A percentile compares a stretch with the other conserved stretches of the same genome.
Evolutionary conservation across 2,797 vertebrate species (phyloP).

Genomic region (Xiphophorus birchmanni): DNA sequence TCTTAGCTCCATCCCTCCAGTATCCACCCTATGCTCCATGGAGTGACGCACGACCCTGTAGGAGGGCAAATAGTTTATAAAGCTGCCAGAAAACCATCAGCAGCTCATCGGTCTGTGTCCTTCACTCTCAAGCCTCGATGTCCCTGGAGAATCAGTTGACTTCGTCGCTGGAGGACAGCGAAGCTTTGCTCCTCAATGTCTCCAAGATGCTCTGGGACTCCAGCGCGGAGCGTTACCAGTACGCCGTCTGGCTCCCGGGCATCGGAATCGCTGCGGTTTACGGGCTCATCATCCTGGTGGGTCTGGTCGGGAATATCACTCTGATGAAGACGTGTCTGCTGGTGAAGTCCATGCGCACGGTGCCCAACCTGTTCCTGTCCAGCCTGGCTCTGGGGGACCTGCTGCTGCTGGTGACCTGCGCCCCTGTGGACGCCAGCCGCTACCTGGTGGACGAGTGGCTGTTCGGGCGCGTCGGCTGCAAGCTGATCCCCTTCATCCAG

Average conservation of each 20-base stretch:
- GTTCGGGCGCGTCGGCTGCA: constrained; percentile 93
- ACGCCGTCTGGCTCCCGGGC: constrained; percentile 72
- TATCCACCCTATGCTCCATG: neutral
- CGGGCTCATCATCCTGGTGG: constrained; percentile 88
- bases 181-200: constrained; percentile 27
- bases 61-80: constrained; percentile 41
- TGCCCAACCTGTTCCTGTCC: constrained; percentile 93
- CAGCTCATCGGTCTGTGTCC: constrained; percentile 1
- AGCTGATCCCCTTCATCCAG: constrained; percentile 95
- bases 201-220: constrained; percentile 30
- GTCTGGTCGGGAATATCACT: constrained; percentile 91
- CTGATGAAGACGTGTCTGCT: constrained; percentile 90
- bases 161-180: constrained; percentile 28
- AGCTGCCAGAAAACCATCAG: constrained; percentile 16
- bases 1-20: neutral
- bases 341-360: constrained; percentile 90
- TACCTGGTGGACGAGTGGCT: constrained; percentile 92
- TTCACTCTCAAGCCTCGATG: constrained; percentile 24
- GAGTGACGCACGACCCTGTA: constrained; percentile 48
- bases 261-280: constrained; percentile 88
- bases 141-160: constrained; percentile 51
- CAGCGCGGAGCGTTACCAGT: constrained; percentile 14
- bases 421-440: constrained; percentile 93
- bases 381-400: constrained; percentile 93
- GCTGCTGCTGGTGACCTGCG: constrained; percentile 92